These are phyloP conservation scores for Hemaris fuciformis DNA, from an alignment of 2,888 invertebrate genomes.

Conservation along the genomic window DNA sequence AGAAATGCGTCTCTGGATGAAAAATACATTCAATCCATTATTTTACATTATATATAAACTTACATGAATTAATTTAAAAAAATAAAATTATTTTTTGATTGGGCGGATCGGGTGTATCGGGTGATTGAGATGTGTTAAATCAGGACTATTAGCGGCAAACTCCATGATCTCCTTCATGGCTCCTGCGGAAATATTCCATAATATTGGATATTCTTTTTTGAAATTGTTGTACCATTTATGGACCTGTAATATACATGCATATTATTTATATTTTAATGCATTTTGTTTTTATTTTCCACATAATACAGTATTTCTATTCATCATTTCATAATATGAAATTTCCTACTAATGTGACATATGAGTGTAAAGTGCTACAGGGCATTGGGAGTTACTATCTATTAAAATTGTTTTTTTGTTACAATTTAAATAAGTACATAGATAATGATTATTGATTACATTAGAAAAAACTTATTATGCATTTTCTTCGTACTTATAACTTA, in stretches of 20 bases:
- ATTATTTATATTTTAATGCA: background rate
- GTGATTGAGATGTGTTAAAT: slow-evolving; percentile 85
- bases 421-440: too few relatives aligned
- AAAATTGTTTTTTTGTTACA: too few relatives aligned
- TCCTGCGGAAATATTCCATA: slow-evolving; percentile 86
- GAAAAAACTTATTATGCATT: too few relatives aligned
- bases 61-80: background rate
- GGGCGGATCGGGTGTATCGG: slow-evolving; percentile 87
- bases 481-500: too few relatives aligned
- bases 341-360: too few relatives aligned
- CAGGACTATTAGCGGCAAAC: slow-evolving; percentile 87
- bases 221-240: slow-evolving; percentile 87
- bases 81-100: slow-evolving; percentile 44
- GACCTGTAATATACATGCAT: slow-evolving; percentile 43
- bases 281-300: background rate
- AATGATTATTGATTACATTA: too few relatives aligned
- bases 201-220: slow-evolving; percentile 83
- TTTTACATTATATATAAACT: background rate
- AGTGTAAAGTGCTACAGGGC: too few relatives aligned
- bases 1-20: slow-evolving; percentile 51
- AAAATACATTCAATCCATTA: background rate
- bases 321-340: too few relatives aligned
- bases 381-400: too few relatives aligned
- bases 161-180: slow-evolving; percentile 86
- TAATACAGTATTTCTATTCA: too few relatives aligned